Conservation (phyloP, 2,113 vertebrate species). For the Lasiurus cinereus region DNA sequence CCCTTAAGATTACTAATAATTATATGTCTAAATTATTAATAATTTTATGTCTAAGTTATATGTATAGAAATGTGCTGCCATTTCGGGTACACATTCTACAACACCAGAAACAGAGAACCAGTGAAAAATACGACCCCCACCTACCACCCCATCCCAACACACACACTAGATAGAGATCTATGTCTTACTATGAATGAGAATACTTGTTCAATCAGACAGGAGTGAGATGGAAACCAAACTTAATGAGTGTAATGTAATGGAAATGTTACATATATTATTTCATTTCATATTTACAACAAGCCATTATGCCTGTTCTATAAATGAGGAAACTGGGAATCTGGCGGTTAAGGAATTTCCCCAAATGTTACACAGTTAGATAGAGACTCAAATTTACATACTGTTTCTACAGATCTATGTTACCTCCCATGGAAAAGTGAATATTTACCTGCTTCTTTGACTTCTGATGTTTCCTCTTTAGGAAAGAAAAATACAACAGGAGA, state of each 20-base stretch:
- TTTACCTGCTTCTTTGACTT: slow-evolving; percentile 83
- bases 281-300: neutral
- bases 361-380: neutral
- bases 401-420: neutral
- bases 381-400: neutral
- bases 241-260: neutral
- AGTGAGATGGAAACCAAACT: neutral
- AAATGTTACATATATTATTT: neutral
- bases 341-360: neutral
- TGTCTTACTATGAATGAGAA: neutral
- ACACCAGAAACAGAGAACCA: neutral
- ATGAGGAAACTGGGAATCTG: neutral
- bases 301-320: neutral
- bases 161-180: neutral
- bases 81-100: neutral
- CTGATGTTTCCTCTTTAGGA: slow-evolving; percentile 76
- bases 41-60: neutral
- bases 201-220: neutral
- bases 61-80: neutral
- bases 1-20: neutral
- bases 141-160: neutral
- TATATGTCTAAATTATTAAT: neutral
- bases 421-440: neutral
- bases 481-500: slow-evolving; percentile 21
- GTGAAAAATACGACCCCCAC: neutral